Evolutionary conservation across 2,797 vertebrate species (phyloP).

Genomic region (Ammospiza maritima): DNA sequence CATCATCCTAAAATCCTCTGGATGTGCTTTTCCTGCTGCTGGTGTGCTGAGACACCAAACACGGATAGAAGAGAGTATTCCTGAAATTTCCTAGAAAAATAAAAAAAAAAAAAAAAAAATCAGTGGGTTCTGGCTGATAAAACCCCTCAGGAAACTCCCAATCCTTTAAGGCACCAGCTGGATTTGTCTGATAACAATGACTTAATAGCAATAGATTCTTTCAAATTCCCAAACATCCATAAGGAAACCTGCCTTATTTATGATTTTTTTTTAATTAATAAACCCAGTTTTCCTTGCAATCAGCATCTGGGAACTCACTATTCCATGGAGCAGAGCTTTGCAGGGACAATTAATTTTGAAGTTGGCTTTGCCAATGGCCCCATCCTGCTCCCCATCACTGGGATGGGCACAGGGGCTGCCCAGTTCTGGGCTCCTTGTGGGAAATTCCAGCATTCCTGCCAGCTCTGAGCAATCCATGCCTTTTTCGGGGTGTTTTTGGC

Average conservation of each 20-base stretch:
- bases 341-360: accelerated
- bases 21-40: background rate
- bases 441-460: background rate
- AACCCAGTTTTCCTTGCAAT: background rate
- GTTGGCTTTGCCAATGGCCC: background rate
- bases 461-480: background rate
- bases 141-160: background rate
- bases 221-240: background rate
- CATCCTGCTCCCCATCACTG: background rate
- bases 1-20: background rate
- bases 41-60: accelerated
- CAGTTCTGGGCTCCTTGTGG: accelerated
- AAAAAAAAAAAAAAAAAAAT: background rate
- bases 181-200: background rate
- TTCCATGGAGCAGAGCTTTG: background rate
- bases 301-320: background rate
- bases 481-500: background rate
- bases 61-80: accelerated
- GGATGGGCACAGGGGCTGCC: background rate
- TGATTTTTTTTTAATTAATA: background rate
- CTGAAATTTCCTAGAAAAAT: background rate
- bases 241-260: background rate
- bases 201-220: background rate
- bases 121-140: accelerated
- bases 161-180: background rate